Conservation (phyloP, 2,888 invertebrate species). For the Mallateleia sp. region DNA sequence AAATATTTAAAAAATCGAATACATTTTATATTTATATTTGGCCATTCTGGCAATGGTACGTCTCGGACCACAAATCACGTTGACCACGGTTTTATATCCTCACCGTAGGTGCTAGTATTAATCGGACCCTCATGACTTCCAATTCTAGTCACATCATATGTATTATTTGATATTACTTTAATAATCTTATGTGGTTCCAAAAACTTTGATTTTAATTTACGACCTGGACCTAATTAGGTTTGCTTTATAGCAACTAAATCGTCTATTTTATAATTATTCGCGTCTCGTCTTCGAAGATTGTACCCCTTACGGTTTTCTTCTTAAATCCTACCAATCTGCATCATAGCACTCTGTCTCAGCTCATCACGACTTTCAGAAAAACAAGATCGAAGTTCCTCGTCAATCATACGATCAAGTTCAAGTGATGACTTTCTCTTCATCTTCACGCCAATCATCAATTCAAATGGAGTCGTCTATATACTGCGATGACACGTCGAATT, state of each 20-base stretch:
- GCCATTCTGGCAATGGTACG: constrained; percentile 41
- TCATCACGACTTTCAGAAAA: background rate
- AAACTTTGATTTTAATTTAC: background rate
- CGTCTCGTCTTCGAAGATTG: constrained; percentile 41
- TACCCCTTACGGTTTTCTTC: constrained; percentile 69
- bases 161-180: constrained; percentile 32
- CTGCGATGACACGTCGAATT: constrained; percentile 58
- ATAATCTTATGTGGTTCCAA: background rate
- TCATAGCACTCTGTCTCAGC: background rate
- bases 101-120: constrained; percentile 39
- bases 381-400: background rate
- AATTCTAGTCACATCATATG: constrained; percentile 37
- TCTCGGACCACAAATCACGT: constrained; percentile 10
- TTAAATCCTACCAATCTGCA: constrained; percentile 66
- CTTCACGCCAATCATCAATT: constrained; percentile 26
- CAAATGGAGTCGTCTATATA: constrained; percentile 57
- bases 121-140: constrained; percentile 41
- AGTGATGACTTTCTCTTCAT: constrained; percentile 18
- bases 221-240: background rate
- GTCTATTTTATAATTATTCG: constrained; percentile 70
- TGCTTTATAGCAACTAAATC: constrained; percentile 81
- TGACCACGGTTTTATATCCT: constrained; percentile 48
- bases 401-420: background rate
- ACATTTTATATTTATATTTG: constrained; percentile 32
- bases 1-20: too few relatives aligned